Conservation (phyloP, 2,113 vertebrate genomes). For the Actenoides hombroni region DNA sequence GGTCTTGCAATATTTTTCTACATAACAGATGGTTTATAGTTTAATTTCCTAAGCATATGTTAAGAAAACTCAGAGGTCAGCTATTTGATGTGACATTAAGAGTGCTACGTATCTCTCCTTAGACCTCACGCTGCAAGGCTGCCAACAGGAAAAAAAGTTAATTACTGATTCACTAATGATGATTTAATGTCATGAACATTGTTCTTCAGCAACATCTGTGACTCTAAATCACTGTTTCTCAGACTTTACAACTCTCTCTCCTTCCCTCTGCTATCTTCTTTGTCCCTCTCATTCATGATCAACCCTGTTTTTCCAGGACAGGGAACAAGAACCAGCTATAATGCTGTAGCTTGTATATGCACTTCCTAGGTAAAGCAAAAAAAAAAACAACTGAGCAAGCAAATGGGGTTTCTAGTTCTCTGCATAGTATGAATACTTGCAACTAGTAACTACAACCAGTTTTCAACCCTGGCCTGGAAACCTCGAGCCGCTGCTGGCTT, state of each 20-base stretch:
- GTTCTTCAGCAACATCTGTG: neutral
- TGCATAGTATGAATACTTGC: fast-evolving
- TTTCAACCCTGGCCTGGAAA: neutral
- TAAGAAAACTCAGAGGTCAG: neutral
- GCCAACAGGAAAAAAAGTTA: neutral
- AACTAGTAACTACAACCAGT: neutral
- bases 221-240: neutral
- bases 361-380: neutral
- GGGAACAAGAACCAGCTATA: neutral
- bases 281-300: neutral
- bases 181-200: neutral
- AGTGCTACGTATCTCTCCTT: neutral
- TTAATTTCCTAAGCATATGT: neutral
- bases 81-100: neutral
- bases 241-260: neutral
- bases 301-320: neutral
- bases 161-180: neutral
- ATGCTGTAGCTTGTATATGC: neutral
- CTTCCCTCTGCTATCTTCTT: neutral
- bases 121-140: neutral
- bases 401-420: neutral
- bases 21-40: neutral
- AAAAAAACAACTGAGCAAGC: neutral
- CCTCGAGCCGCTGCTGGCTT: neutral
- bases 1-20: neutral